Evolutionary conservation across 2,797 vertebrate genomes (phyloP), one percentile per base, ranked within the genome.

Genomic region (Caiman crocodilus): DNA sequence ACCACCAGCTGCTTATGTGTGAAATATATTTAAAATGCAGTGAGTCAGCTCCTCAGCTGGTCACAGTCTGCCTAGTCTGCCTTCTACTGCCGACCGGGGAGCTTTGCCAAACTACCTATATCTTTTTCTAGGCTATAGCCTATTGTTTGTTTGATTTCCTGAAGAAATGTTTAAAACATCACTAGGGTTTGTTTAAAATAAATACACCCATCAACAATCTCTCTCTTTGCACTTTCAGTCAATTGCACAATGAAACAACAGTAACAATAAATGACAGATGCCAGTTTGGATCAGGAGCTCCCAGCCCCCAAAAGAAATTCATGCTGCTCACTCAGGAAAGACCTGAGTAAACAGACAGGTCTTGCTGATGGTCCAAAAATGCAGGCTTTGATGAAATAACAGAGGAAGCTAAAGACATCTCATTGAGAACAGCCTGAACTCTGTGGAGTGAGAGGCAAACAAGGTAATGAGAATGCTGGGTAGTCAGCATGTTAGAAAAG

Each of bases 231-330:
- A 42, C 21, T 42, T 71, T 30, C 28, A 65, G 82, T 76, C 76
- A 76, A 88, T 82, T 61, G 2, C 2, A 0, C 58, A 1, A 4
- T 9, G 28, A n/a, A 28, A 79, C 57, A 18, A 20, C 0, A 6
- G 21, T 28, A 73, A 87, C 59, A 81, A 81, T 55, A 69, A 50
- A 32, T 75, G 17, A 7, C 10, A 16, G 14, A 67, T 42, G 59
- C 25, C 71, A 20, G 2, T 14, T 17, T 2, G 20, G 1, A 5
- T 60, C 56, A 42, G 21, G 42, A 12, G 77, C 59, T 84, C 42
- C 59, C 20, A 2, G 35, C 14, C 42, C 75, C 20, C 32, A 67
- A 35, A 87, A 84, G 23, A 71, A 76, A 76, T 21, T 13, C 32
- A 60, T 5, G 63, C 76, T 57, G 30, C 13, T 5, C 32, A 7